Percentiles rank a stretch among this genome's conserved stretches.
Conservation (phyloP, 2,888 invertebrate genomes). For the Uropetala carovei region DNA sequence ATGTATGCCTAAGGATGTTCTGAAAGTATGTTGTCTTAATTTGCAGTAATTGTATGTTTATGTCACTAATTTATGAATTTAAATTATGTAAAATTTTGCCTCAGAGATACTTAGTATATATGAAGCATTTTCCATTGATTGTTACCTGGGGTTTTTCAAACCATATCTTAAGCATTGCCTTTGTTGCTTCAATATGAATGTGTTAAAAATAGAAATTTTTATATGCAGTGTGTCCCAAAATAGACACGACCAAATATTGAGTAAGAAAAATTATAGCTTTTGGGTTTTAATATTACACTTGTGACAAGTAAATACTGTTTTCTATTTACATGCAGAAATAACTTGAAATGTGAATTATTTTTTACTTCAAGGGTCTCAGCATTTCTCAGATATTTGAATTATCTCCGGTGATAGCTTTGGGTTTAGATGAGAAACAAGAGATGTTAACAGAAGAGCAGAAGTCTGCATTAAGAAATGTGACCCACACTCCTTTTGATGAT, state of each 20-base stretch:
- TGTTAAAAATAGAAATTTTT: too few species aligned
- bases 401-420: background rate
- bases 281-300: too few species aligned
- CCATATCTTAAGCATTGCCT: background rate
- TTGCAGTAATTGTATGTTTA: background rate
- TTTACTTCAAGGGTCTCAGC: background rate
- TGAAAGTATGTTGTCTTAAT: background rate
- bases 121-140: background rate
- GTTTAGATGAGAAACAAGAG: background rate
- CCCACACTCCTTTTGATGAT: background rate
- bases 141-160: background rate
- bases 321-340: background rate
- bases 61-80: too few species aligned
- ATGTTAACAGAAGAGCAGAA: background rate
- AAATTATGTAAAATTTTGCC: background rate
- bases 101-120: background rate
- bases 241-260: too few species aligned
- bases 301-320: background rate
- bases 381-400: background rate
- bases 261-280: too few species aligned
- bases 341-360: background rate
- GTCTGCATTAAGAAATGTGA: background rate
- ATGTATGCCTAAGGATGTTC: constrained; percentile 18
- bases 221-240: too few species aligned
- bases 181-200: background rate